A percentile compares a stretch with the other conserved stretches of the same genome.
Conservation (phyloP, 2,797 vertebrate species). For the Labeo calbasu region DNA sequence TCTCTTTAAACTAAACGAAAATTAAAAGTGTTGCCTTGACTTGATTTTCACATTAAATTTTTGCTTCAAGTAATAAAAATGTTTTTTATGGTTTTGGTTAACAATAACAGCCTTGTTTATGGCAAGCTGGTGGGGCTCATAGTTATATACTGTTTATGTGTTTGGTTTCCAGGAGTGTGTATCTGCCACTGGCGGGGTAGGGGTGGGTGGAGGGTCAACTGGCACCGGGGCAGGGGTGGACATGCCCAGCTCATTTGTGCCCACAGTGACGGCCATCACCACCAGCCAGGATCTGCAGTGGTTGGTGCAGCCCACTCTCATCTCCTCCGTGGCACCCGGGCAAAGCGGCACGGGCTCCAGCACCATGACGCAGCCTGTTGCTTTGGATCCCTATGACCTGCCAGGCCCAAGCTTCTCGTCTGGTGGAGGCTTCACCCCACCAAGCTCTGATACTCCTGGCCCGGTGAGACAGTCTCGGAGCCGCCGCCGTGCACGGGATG, state of each 20-base stretch:
- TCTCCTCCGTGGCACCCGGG: constrained; percentile 93
- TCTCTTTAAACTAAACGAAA: background rate
- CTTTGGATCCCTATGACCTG: constrained; percentile 90
- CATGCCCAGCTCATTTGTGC: constrained; percentile 95
- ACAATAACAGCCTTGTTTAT: background rate
- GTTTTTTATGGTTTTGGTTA: background rate
- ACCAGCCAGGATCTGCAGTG: constrained; percentile 98
- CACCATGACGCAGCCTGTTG: constrained; percentile 79
- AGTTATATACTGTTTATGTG: constrained; percentile 32
- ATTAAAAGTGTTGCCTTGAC: background rate
- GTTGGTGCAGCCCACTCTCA: constrained; percentile 95
- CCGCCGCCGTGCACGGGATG: constrained; percentile 86
- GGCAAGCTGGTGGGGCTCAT: background rate
- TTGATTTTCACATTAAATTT: background rate
- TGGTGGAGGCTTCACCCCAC: constrained; percentile 74
- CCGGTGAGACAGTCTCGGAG: constrained; percentile 78
- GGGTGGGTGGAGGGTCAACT: constrained; percentile 72
- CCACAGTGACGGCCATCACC: constrained; percentile 97
- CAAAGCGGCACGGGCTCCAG: constrained; percentile 79
- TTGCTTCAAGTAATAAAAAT: background rate
- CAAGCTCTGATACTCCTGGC: constrained; percentile 72
- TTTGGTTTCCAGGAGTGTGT: constrained; percentile 87
- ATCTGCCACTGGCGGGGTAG: constrained; percentile 80
- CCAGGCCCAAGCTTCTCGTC: constrained; percentile 91
- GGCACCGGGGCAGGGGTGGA: constrained; percentile 80